Evolutionary conservation across 30 jellyfish, hydroid and myxozoan species (phyloP).

Genomic region (Catostylus mosaicus): DNA sequence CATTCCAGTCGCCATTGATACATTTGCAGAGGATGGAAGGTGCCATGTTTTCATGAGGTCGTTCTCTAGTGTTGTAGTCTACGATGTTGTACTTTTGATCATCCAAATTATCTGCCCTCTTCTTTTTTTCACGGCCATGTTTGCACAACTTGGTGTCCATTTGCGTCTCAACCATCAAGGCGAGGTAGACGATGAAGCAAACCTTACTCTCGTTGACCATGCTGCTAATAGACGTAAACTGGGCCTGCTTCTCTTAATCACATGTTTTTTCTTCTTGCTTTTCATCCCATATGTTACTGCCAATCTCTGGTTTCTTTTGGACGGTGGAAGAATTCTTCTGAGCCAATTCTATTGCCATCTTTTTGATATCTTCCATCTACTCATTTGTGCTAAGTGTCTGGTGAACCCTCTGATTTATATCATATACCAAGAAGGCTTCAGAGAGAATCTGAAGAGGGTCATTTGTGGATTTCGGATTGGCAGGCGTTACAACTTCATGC

Average conservation of each 20-base stretch:
- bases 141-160: conserved; percentile 50
- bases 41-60: conserved; percentile 24
- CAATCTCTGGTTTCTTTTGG: conserved; percentile 42
- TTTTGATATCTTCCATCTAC: conserved; percentile 51
- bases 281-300: conserved; percentile 35
- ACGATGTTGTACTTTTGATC: conserved; percentile 40
- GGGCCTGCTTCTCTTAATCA: conserved; percentile 13
- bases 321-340: conserved; percentile 18
- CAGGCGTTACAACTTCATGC: conserved; percentile 51
- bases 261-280: conserved; percentile 14
- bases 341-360: conserved; percentile 16
- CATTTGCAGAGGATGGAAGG: conserved; percentile 8
- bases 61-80: conserved; percentile 47
- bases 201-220: conserved; percentile 1
- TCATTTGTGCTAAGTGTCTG: conserved; percentile 40
- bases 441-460: conserved; percentile 60
- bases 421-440: conserved; percentile 42
- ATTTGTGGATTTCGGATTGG: conserved; percentile 53
- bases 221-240: conserved; percentile 42
- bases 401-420: conserved; percentile 39
- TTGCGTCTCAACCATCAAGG: conserved; percentile 7
- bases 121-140: conserved; percentile 21
- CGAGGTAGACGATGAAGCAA: conserved; percentile 25
- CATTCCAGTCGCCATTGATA: background rate
- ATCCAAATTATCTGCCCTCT: conserved; percentile 46